A percentile compares a stretch with the other conserved stretches of the same genome.
Conservation (phyloP, 2,113 vertebrate species). For the Emydura subglobosa region DNA sequence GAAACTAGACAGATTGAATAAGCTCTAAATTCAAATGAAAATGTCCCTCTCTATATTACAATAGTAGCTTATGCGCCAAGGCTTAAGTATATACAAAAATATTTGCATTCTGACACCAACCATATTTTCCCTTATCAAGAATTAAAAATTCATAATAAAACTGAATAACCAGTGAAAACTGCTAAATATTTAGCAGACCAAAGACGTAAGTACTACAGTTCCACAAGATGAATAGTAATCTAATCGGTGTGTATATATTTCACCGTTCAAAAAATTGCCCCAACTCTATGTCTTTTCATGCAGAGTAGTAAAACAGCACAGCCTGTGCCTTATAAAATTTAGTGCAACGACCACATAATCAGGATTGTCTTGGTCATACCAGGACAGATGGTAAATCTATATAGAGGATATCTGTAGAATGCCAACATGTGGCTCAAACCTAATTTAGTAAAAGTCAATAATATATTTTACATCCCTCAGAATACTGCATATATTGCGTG, state of each 20-base stretch:
- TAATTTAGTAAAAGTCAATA: not conserved
- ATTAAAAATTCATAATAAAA: conserved; percentile 15
- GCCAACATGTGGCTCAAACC: not conserved
- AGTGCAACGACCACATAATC: rapidly evolving
- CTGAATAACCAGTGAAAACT: not conserved
- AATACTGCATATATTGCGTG: not conserved
- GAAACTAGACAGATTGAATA: not conserved
- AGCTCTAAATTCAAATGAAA: not conserved
- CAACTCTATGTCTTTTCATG: not conserved
- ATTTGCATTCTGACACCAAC: not conserved
- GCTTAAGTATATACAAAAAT: not conserved
- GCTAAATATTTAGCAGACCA: not conserved
- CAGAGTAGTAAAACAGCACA: not conserved
- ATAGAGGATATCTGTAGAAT: not conserved
- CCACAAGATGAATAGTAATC: not conserved
- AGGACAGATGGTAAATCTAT: not conserved
- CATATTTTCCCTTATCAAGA: not conserved
- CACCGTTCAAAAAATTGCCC: not conserved
- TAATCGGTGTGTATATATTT: not conserved
- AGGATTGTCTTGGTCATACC: not conserved
- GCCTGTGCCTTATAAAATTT: too few species aligned
- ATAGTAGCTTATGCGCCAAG: not conserved
- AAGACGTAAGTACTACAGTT: not conserved
- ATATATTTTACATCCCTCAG: not conserved
- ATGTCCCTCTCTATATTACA: not conserved